phyloP scores from a whole-genome alignment of 1,140 invertebrate genomes.

The Drosophila pseudoananassae region DNA sequence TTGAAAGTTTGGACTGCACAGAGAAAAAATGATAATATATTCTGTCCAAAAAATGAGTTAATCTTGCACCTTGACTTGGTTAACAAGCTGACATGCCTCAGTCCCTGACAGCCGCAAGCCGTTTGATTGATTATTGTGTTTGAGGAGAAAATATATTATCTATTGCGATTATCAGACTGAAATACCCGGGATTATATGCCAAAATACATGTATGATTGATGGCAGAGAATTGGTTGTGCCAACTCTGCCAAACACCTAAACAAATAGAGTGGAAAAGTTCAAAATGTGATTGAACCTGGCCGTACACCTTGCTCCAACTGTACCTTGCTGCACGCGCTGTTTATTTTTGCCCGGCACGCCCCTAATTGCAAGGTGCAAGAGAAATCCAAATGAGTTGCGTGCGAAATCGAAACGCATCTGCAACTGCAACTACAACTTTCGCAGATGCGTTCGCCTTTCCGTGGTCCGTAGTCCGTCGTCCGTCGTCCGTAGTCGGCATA shows the following conservation, averaged over 20 bases:
- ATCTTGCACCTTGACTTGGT: constrained; percentile 1
- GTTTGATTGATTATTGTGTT: constrained; percentile 1
- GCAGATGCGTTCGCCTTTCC: constrained; percentile 9
- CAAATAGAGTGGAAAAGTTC: constrained; percentile 50
- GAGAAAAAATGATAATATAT: neutral
- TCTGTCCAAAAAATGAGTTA: neutral
- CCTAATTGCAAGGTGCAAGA: constrained; percentile 53
- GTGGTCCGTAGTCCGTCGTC: constrained; percentile 10
- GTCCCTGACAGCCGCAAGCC: neutral
- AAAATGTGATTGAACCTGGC: constrained; percentile 74
- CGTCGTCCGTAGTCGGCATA: constrained; percentile 6
- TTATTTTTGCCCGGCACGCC: constrained; percentile 43
- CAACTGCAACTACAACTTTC: constrained; percentile 37
- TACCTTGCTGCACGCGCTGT: constrained; percentile 42
- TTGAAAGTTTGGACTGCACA: neutral
- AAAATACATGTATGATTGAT: neutral
- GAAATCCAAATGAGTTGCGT: constrained; percentile 60
- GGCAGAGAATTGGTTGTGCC: neutral
- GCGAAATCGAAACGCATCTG: constrained; percentile 53
- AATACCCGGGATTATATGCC: neutral
- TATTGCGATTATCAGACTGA: neutral
- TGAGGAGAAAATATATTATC: neutral
- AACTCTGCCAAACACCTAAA: constrained; percentile 12
- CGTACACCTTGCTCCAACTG: constrained; percentile 41
- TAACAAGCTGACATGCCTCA: constrained; percentile 1